Percentiles rank a stretch among this genome's conserved stretches.
Conservation (phyloP, 2,113 vertebrate genomes). For the Marmota monax region DNA sequence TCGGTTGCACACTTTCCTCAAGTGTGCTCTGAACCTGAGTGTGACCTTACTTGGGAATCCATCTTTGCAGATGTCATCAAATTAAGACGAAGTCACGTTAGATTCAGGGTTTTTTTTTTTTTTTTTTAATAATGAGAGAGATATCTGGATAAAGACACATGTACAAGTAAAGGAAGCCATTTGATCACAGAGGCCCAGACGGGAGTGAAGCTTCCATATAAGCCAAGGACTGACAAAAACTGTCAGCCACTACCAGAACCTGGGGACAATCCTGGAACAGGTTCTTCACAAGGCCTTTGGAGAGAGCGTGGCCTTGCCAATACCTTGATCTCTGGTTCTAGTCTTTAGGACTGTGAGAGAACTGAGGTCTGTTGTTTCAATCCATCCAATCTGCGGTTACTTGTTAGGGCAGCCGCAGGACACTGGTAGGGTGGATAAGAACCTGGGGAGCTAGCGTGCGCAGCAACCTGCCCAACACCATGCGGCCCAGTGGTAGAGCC, state of each 20-base stretch:
- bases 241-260: background rate
- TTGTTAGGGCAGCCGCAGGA: background rate
- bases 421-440: background rate
- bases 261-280: background rate
- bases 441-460: background rate
- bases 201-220: background rate
- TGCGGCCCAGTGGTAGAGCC: background rate
- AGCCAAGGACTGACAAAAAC: background rate
- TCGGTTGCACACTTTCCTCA: background rate
- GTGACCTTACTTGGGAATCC: background rate
- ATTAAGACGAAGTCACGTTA: background rate
- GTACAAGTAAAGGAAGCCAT: background rate
- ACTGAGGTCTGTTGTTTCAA: background rate
- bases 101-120: background rate
- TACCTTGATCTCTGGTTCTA: background rate
- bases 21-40: background rate
- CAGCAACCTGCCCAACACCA: background rate
- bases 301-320: rapidly evolving
- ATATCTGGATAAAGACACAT: background rate
- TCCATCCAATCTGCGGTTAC: background rate
- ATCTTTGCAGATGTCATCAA: background rate
- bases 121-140: background rate
- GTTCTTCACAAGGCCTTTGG: too few species aligned
- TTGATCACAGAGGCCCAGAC: background rate
- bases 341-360: background rate